phyloP scores from a whole-genome alignment of 2,113 vertebrate species.

The Nothobranchius kuhntae region DNA sequence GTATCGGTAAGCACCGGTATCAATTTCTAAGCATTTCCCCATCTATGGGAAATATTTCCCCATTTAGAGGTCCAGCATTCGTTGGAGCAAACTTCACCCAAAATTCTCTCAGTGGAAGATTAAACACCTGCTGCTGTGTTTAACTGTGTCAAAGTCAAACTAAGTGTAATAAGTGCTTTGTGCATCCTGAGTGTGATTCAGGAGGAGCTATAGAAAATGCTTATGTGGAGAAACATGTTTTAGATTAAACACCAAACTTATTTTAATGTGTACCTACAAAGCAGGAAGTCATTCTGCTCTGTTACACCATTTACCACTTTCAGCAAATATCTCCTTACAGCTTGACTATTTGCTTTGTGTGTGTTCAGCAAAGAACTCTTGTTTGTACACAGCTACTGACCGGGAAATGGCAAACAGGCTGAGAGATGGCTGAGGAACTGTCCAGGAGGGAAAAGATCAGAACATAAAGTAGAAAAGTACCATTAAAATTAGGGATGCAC shows the following conservation, averaged over 20 bases:
- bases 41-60: too few relatives aligned
- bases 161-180: too few relatives aligned
- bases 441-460: conserved; percentile 2
- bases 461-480: conserved; percentile 2
- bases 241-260: too few relatives aligned
- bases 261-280: neutral
- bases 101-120: neutral
- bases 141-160: neutral
- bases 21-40: too few relatives aligned
- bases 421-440: neutral
- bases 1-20: too few relatives aligned
- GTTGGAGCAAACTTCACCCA: too few relatives aligned
- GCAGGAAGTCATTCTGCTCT: neutral
- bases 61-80: too few relatives aligned
- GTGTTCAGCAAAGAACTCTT: conserved; percentile 1
- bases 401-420: neutral
- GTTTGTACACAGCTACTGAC: neutral
- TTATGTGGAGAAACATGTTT: too few relatives aligned
- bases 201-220: too few relatives aligned
- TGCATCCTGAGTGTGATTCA: too few relatives aligned
- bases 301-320: neutral
- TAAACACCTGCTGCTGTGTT: neutral
- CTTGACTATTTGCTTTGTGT: neutral
- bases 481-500: neutral
- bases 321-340: neutral